Conservation (phyloP, 53 echinoderm and acorn worm genomes). For the Glandiceps talaboti region DNA sequence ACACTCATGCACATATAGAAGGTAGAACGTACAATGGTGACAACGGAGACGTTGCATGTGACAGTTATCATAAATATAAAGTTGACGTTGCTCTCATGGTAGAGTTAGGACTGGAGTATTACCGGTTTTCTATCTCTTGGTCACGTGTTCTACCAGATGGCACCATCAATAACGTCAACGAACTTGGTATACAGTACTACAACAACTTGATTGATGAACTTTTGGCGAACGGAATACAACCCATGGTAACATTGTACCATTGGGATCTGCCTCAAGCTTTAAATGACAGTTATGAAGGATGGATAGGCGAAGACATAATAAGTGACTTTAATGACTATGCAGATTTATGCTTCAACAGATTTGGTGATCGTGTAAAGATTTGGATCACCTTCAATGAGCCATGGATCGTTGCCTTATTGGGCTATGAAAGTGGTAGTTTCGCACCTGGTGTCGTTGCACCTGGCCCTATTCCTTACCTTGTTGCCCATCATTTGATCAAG, state of each 20-base stretch:
- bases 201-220: slow-evolving; percentile 78
- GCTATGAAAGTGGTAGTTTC: slow-evolving; percentile 6
- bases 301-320: slow-evolving; percentile 57
- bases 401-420: slow-evolving; percentile 14
- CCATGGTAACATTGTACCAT: slow-evolving; percentile 88
- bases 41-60: slow-evolving; percentile 72
- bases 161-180: slow-evolving; percentile 34
- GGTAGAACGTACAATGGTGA: slow-evolving; percentile 36
- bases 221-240: slow-evolving; percentile 45
- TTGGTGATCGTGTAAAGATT: slow-evolving; percentile 23
- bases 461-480: slow-evolving; percentile 18
- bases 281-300: slow-evolving; percentile 53
- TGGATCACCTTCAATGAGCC: slow-evolving; percentile 37
- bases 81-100: slow-evolving; percentile 64
- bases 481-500: slow-evolving; percentile 13
- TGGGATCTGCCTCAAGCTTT: slow-evolving; percentile 87
- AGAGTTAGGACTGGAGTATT: slow-evolving; percentile 62
- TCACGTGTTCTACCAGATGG: slow-evolving; percentile 80
- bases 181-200: slow-evolving; percentile 75
- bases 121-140: slow-evolving; percentile 91
- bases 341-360: slow-evolving; percentile 9
- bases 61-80: slow-evolving; percentile 63
- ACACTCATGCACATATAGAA: slow-evolving; percentile 39
- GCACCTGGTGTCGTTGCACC: slow-evolving; percentile 12
- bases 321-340: slow-evolving; percentile 79